Percentiles rank a stretch among this genome's conserved stretches.
phyloP scores from a whole-genome alignment of 2,888 invertebrate species.

The Bruchidius siliquastri region DNA sequence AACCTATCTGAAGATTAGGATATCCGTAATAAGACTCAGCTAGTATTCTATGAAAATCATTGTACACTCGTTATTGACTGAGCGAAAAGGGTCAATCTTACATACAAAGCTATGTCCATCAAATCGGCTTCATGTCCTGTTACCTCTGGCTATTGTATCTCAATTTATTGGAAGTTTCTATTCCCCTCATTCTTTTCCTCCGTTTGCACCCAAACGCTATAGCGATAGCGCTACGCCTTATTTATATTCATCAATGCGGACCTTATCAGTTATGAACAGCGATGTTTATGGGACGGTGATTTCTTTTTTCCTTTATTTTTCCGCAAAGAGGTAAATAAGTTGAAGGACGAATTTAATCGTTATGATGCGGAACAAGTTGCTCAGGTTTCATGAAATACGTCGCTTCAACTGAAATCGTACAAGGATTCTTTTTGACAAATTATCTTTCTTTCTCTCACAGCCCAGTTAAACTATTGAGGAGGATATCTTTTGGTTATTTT shows the following conservation, averaged over 20 bases:
- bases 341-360: not conserved
- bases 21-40: no score
- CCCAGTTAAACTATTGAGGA: no score
- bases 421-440: no score
- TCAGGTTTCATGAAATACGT: not conserved
- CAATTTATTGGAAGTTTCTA: not conserved
- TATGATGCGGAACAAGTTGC: not conserved
- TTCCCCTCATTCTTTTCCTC: not conserved
- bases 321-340: not conserved
- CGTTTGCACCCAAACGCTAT: not conserved
- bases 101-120: no score
- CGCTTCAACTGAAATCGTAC: not conserved
- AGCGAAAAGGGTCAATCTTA: no score
- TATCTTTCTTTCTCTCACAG: no score
- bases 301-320: constrained; percentile 5
- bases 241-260: constrained; percentile 49
- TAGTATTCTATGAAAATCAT: no score
- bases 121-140: not conserved
- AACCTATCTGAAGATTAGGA: no score
- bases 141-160: not conserved
- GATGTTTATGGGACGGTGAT: constrained; percentile 38
- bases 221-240: constrained; percentile 46
- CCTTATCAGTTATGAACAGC: constrained; percentile 47
- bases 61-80: no score
- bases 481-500: no score